These are phyloP conservation scores for Distichodus sexfasciatus DNA, from an alignment of 2,797 vertebrate species.

Conservation along the genomic window DNA sequence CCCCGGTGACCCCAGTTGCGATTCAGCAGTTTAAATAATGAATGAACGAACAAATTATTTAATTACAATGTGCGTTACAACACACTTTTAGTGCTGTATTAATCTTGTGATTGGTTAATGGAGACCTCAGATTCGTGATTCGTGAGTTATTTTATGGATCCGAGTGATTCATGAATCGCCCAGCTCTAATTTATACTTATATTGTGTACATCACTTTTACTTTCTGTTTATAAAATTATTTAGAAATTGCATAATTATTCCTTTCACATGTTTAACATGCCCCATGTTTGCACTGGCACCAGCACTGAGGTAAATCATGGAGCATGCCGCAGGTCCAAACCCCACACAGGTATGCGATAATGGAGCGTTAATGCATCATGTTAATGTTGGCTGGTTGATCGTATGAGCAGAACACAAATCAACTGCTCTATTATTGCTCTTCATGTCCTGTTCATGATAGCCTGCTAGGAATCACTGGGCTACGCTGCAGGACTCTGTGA, in stretches of 20 bases:
- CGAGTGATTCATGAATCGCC: too few relatives aligned
- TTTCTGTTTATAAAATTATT: background rate
- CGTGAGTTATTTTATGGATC: too few relatives aligned
- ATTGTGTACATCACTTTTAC: too few relatives aligned
- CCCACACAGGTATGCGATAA: slow-evolving; percentile 3
- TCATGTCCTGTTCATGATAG: slow-evolving; percentile 13
- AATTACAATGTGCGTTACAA: too few relatives aligned
- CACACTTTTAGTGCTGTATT: background rate
- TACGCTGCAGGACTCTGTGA: background rate
- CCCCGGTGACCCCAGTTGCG: too few relatives aligned
- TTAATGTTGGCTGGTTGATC: slow-evolving; percentile 30
- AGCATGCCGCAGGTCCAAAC: background rate
- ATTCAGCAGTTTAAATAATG: too few relatives aligned
- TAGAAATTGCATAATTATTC: too few relatives aligned
- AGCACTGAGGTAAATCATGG: background rate
- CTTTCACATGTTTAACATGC: background rate
- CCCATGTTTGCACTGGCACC: background rate
- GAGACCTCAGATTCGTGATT: too few relatives aligned
- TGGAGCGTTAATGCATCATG: slow-evolving; percentile 35
- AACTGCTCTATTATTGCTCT: slow-evolving; percentile 29
- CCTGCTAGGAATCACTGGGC: background rate
- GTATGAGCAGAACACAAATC: slow-evolving; percentile 35
- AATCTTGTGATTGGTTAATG: too few relatives aligned
- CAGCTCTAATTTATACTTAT: too few relatives aligned
- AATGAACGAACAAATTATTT: too few relatives aligned